Conservation (phyloP, 64 coral and sea anemone species). For the Pocillopora verrucosa region DNA sequence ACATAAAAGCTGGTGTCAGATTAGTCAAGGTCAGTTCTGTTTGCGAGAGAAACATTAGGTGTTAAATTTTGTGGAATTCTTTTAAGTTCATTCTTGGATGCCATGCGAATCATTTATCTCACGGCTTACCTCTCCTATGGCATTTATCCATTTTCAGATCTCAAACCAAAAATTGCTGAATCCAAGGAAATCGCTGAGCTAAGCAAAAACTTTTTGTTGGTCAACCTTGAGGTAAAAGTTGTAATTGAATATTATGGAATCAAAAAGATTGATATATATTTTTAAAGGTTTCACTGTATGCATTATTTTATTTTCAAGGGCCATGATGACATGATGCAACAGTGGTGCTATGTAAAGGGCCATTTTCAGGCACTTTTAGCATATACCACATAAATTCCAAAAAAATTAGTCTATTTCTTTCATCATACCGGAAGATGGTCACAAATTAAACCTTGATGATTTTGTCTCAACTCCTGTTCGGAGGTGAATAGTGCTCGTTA, state of each 20-base stretch:
- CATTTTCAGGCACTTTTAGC: too few species aligned
- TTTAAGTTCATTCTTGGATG: neutral
- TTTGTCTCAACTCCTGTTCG: too few species aligned
- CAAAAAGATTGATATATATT: neutral
- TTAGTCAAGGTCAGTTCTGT: slow-evolving; percentile 69
- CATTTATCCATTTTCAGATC: slow-evolving; percentile 24
- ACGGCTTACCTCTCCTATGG: too few species aligned
- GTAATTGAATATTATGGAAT: neutral
- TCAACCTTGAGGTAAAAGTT: slow-evolving; percentile 82
- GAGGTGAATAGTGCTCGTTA: too few species aligned
- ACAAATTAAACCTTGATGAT: too few species aligned
- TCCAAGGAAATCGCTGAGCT: slow-evolving; percentile 76
- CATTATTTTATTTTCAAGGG: too few species aligned
- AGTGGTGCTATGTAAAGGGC: too few species aligned
- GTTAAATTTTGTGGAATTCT: neutral
- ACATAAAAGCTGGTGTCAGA: slow-evolving; percentile 91
- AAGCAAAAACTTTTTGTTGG: slow-evolving; percentile 88
- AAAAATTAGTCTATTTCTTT: too few species aligned
- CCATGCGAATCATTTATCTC: too few species aligned
- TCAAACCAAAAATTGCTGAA: slow-evolving; percentile 76
- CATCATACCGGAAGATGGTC: too few species aligned
- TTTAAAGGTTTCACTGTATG: neutral
- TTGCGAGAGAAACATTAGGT: neutral
- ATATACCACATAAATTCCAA: too few species aligned
- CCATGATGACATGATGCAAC: too few species aligned